A percentile compares a stretch with the other conserved stretches of the same genome.
phyloP scores from a whole-genome alignment of 2,888 invertebrate genomes.

The Clanis bilineata region DNA sequence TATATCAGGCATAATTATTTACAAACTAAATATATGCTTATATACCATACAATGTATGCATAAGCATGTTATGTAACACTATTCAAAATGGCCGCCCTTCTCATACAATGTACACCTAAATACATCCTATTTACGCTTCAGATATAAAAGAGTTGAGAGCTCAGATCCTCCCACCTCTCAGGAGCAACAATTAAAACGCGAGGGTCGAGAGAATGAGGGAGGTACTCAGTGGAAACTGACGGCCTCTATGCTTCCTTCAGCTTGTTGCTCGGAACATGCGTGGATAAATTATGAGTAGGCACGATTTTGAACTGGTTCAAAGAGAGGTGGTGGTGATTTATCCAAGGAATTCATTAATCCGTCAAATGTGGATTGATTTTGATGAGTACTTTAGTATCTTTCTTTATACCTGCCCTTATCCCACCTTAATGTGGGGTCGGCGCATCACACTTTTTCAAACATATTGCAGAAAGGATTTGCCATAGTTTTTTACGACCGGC shows the following conservation, averaged over 20 bases:
- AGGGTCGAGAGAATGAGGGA: slow-evolving; percentile 57
- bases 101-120: slow-evolving; percentile 38
- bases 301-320: slow-evolving; percentile 44
- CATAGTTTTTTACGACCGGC: too few species aligned
- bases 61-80: neutral
- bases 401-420: too few species aligned
- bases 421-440: too few species aligned
- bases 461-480: too few species aligned
- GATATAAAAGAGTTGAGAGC: slow-evolving; percentile 66
- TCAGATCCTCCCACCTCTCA: slow-evolving; percentile 76
- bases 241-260: slow-evolving; percentile 42
- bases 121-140: slow-evolving; percentile 48
- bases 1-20: too few species aligned
- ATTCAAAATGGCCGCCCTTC: slow-evolving; percentile 42
- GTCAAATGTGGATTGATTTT: too few species aligned
- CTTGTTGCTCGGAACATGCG: slow-evolving; percentile 57
- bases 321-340: neutral
- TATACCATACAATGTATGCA: neutral
- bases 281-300: slow-evolving; percentile 65
- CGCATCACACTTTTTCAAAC: too few species aligned
- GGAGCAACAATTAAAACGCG: slow-evolving; percentile 76
- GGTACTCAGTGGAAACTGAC: slow-evolving; percentile 74
- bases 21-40: too few species aligned
- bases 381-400: too few species aligned
- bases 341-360: too few species aligned